Percentiles rank a stretch among this genome's conserved stretches.
Evolutionary conservation across 2,888 invertebrate genomes (phyloP).

Genomic region (Laspeyria flexula): DNA sequence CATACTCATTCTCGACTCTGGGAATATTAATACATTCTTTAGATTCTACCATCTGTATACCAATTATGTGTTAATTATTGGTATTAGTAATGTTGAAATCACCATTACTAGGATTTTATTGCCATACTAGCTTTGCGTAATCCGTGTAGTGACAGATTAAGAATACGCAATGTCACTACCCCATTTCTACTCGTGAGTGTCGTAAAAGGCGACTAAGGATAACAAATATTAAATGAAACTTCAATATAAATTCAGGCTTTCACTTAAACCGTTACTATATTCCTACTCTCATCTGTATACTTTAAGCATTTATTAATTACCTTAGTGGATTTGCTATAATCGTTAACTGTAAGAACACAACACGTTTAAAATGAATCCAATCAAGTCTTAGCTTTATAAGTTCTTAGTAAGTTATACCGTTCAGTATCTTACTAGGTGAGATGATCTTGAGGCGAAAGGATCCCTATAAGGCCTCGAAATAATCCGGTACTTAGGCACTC

Average conservation of each 20-base stretch:
- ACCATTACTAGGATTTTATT: too few relatives aligned
- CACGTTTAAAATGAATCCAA: constrained; percentile 27
- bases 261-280: not conserved
- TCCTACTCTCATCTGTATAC: too few relatives aligned
- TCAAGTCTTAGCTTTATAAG: constrained; percentile 17
- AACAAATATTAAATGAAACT: too few relatives aligned
- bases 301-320: too few relatives aligned
- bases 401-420: constrained; percentile 27
- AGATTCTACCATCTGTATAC: constrained; percentile 38
- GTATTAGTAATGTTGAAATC: too few relatives aligned
- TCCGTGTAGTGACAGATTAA: too few relatives aligned
- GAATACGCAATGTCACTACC: too few relatives aligned
- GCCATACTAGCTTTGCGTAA: too few relatives aligned
- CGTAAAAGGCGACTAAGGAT: too few relatives aligned
- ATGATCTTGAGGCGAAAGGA: constrained; percentile 50
- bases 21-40: constrained; percentile 35
- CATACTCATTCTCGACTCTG: constrained; percentile 9
- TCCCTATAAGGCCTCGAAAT: constrained; percentile 51
- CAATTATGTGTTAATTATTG: constrained; percentile 3
- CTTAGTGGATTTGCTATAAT: not conserved
- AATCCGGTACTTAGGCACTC: constrained; percentile 39
- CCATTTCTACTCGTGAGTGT: too few relatives aligned
- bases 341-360: not conserved
- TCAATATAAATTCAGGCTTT: not conserved
- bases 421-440: constrained; percentile 44